A percentile compares a stretch with the other conserved stretches of the same genome.
phyloP scores from a whole-genome alignment of 2,888 invertebrate genomes.

The Noctua janthe region DNA sequence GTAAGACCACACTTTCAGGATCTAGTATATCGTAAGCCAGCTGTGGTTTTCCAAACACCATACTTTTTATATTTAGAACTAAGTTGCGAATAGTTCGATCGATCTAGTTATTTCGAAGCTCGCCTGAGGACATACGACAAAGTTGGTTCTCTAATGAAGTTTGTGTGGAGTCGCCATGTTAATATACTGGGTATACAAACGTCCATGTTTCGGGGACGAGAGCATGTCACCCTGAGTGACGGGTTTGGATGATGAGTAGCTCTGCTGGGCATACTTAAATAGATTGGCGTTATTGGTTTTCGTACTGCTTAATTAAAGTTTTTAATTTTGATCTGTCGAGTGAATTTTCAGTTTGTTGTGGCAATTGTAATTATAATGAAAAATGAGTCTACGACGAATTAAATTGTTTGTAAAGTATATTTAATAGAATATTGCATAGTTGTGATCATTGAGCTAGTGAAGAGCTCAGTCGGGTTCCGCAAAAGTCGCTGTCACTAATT shows the following conservation, averaged over 20 bases:
- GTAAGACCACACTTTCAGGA: not conserved
- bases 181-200: conserved; percentile 18
- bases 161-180: conserved; percentile 37
- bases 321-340: conserved; percentile 9
- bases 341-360: not conserved
- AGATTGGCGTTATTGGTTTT: conserved; percentile 32
- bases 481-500: not conserved
- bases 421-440: not conserved
- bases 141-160: conserved; percentile 58
- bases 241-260: conserved; percentile 29
- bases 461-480: not conserved
- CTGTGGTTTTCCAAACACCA: conserved; percentile 27
- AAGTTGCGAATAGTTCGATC: conserved; percentile 47
- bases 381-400: not conserved
- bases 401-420: not conserved
- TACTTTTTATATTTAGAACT: conserved; percentile 41
- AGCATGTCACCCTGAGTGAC: conserved; percentile 40
- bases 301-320: conserved; percentile 22
- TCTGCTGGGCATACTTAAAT: conserved; percentile 9
- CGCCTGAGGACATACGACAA: conserved; percentile 31
- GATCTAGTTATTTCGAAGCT: conserved; percentile 45
- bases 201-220: conserved; percentile 28
- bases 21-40: conserved; percentile 8
- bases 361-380: conserved; percentile 1
- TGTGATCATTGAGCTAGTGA: not conserved